A percentile compares a stretch with the other conserved stretches of the same genome.
Evolutionary conservation across 2,797 vertebrate species (phyloP).

Genomic region (Caiman crocodilus): DNA sequence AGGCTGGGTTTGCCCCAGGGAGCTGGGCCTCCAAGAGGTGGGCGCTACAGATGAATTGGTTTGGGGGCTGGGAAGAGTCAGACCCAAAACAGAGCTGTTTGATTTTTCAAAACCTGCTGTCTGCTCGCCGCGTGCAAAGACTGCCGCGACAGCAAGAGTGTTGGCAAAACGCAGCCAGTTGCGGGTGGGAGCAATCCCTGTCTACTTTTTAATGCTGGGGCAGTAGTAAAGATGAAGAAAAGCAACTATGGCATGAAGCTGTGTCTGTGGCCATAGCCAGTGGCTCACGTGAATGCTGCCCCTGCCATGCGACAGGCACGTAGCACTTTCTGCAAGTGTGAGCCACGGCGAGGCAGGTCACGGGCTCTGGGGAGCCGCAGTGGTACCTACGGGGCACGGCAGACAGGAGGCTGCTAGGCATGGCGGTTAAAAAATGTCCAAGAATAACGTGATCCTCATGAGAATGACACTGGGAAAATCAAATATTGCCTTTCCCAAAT

Average conservation of each 20-base stretch:
- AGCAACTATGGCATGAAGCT: no score
- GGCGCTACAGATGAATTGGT: no score
- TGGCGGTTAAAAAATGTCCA: neutral
- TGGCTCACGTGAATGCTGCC: neutral
- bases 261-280: no score
- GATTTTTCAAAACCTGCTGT: no score
- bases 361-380: fast-evolving
- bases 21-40: neutral
- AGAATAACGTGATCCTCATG: neutral
- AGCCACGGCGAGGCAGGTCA: neutral
- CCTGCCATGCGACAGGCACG: neutral
- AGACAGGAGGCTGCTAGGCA: neutral
- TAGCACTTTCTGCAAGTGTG: no score
- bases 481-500: neutral
- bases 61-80: no score
- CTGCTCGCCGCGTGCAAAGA: neutral
- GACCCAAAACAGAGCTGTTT: no score
- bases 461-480: neutral
- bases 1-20: neutral
- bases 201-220: no score
- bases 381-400: neutral
- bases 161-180: neutral
- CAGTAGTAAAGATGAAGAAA: no score
- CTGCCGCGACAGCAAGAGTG: neutral
- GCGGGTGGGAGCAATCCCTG: neutral